phyloP scores from a whole-genome alignment of 2,113 vertebrate species.

The Mandrillus leucophaeus region DNA sequence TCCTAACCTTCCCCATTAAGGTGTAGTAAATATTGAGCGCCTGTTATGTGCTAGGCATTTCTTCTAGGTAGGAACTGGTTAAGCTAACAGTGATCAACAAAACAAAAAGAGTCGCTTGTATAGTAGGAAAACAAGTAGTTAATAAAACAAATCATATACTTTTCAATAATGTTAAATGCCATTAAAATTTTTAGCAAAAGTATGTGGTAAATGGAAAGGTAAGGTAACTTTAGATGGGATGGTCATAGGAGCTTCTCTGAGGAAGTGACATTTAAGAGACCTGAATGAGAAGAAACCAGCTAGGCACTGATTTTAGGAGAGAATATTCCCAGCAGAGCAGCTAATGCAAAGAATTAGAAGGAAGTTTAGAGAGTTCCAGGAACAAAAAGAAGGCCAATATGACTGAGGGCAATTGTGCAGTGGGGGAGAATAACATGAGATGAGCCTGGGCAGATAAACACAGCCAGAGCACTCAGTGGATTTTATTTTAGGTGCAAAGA shows the following conservation, averaged over 20 bases:
- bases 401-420: background rate
- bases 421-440: background rate
- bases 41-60: background rate
- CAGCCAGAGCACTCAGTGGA: background rate
- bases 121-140: background rate
- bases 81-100: background rate
- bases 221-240: background rate
- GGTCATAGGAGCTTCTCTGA: background rate
- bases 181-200: conserved; percentile 10
- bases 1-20: conserved; percentile 22
- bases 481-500: conserved; percentile 16
- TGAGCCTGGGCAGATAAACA: background rate
- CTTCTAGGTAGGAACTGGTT: background rate
- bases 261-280: background rate
- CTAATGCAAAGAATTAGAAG: background rate
- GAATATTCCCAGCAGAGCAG: background rate
- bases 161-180: conserved; percentile 13
- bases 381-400: background rate
- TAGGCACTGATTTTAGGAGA: background rate
- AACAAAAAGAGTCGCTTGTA: background rate
- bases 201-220: background rate
- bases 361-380: conserved; percentile 6
- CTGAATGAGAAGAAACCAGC: conserved; percentile 29
- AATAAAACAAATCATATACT: conserved; percentile 9
- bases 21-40: background rate